Percentiles rank a stretch among this genome's conserved stretches.
These are phyloP conservation scores for Drosophila nigritarsus DNA, from an alignment of 2,888 invertebrate genomes.

Conservation along the genomic window DNA sequence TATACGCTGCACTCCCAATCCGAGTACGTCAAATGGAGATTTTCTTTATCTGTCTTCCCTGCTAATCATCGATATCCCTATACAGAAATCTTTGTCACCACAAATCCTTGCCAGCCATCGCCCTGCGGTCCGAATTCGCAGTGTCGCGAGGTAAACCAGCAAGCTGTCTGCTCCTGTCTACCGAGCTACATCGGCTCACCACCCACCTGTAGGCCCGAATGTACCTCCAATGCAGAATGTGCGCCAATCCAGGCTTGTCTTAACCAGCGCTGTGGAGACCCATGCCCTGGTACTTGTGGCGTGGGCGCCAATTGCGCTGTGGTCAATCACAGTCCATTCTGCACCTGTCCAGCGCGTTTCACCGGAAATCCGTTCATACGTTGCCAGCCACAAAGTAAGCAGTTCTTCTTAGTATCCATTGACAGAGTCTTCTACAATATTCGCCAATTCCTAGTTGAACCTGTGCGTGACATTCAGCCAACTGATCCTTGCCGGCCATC, in stretches of 20 bases:
- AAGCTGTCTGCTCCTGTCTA: constrained; percentile 90
- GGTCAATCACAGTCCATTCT: constrained; percentile 92
- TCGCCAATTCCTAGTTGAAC: constrained; percentile 82
- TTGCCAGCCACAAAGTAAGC: constrained; percentile 87
- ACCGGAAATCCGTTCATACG: constrained; percentile 92
- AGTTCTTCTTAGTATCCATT: neutral
- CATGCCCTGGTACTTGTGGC: constrained; percentile 94
- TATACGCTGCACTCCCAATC: constrained; percentile 85
- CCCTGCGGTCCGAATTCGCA: constrained; percentile 93
- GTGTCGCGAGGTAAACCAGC: constrained; percentile 90
- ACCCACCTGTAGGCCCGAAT: constrained; percentile 92
- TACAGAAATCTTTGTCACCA: constrained; percentile 83
- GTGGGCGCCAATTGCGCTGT: constrained; percentile 90
- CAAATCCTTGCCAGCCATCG: constrained; percentile 88
- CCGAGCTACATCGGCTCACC: constrained; percentile 90
- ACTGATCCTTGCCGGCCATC: constrained; percentile 91
- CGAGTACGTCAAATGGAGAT: constrained; percentile 49
- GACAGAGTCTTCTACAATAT: neutral
- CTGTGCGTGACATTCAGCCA: constrained; percentile 85
- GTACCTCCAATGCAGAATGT: constrained; percentile 91
- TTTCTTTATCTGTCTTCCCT: neutral
- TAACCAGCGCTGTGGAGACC: constrained; percentile 92
- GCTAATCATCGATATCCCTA: constrained; percentile 17
- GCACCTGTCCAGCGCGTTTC: constrained; percentile 89
- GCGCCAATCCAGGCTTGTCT: constrained; percentile 90